Conservation (phyloP, 2,888 invertebrate species). For the Agrilus cyanescens region DNA sequence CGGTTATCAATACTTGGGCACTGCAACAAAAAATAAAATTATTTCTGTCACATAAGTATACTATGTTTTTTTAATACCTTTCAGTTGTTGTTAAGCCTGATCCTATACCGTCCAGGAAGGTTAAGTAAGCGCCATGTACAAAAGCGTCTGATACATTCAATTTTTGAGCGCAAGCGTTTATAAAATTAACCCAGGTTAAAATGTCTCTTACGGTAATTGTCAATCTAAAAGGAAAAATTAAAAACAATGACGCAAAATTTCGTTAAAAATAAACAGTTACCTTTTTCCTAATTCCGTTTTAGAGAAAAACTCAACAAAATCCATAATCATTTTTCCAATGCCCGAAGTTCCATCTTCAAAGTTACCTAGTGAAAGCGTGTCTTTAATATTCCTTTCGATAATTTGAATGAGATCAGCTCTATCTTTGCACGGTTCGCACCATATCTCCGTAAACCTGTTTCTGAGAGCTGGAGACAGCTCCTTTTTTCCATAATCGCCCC, state of each 20-base stretch:
- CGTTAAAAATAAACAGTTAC: constrained; percentile 23
- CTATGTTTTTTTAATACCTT: constrained; percentile 33
- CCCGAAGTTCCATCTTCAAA: constrained; percentile 42
- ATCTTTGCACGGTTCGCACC: constrained; percentile 75
- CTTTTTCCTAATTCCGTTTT: constrained; percentile 55
- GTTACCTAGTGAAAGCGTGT: constrained; percentile 42
- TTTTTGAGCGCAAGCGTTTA: constrained; percentile 49
- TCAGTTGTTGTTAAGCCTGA: constrained; percentile 67
- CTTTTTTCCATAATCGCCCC: constrained; percentile 98
- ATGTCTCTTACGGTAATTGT: constrained; percentile 85
- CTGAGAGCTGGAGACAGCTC: constrained; percentile 94
- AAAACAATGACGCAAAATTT: background rate
- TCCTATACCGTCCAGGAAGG: constrained; percentile 85
- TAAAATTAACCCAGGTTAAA: constrained; percentile 83
- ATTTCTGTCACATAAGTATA: background rate
- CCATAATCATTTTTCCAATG: constrained; percentile 60
- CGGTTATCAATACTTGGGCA: constrained; percentile 26
- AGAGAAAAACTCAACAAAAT: constrained; percentile 70
- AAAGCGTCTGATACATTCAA: constrained; percentile 52
- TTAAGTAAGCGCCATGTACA: constrained; percentile 81
- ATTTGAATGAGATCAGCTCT: constrained; percentile 67
- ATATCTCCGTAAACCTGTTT: constrained; percentile 97
- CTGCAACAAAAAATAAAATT: constrained; percentile 22
- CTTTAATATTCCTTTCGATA: constrained; percentile 62
- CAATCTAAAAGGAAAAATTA: constrained; percentile 42